A percentile compares a stretch with the other conserved stretches of the same genome.
phyloP scores from a whole-genome alignment of 2,797 vertebrate genomes.

The Melanotaenia maccullochi region DNA sequence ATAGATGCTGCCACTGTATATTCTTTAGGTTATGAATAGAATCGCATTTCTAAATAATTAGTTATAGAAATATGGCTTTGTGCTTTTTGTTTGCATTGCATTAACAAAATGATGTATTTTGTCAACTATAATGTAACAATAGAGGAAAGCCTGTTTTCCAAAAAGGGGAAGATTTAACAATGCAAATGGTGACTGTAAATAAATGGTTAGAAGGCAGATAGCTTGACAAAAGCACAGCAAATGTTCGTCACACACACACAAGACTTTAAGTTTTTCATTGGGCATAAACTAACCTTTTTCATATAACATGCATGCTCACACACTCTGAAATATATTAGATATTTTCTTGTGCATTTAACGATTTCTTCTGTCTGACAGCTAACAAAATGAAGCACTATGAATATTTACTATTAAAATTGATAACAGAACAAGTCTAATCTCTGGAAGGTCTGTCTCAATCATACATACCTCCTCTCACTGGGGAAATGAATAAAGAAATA shows the following conservation, averaged over 20 bases:
- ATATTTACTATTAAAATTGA: constrained; percentile 41
- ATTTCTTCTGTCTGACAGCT: neutral
- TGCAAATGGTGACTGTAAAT: no score
- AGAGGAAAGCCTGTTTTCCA: no score
- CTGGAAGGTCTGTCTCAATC: constrained; percentile 26
- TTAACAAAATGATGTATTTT: neutral
- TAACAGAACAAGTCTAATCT: constrained; percentile 38
- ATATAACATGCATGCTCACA: no score
- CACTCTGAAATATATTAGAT: neutral
- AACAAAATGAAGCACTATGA: neutral
- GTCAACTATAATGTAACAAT: neutral
- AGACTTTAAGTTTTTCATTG: no score
- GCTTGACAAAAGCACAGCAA: no score
- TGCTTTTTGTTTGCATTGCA: neutral
- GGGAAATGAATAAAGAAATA: constrained; percentile 64
- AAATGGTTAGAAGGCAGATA: no score
- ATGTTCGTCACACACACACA: no score
- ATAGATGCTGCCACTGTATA: neutral
- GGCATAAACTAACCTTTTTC: no score
- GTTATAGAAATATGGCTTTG: neutral
- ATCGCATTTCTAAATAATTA: neutral
- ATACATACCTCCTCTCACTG: constrained; percentile 43
- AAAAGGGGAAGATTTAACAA: no score
- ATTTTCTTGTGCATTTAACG: neutral
- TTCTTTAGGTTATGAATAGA: neutral